Evolutionary conservation across 2,797 vertebrate species (phyloP).

Genomic region (Onychomys arenicola): DNA sequence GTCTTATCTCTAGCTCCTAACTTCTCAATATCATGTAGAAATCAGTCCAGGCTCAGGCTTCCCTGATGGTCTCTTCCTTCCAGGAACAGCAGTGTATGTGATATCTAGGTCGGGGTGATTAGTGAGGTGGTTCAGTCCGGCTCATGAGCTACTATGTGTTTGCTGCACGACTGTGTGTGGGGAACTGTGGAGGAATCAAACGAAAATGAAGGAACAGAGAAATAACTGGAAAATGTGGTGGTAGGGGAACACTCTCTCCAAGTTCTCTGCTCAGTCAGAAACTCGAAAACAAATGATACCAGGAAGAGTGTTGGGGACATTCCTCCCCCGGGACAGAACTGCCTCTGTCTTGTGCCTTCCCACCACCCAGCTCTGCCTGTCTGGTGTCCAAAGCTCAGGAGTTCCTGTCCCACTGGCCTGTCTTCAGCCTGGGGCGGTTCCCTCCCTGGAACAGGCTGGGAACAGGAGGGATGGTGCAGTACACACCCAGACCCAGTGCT

Average conservation of each 20-base stretch:
- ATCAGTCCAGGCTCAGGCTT: neutral
- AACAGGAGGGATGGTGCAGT: neutral
- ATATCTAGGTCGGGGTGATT: neutral
- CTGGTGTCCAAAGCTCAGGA: neutral
- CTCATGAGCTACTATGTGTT: fast-evolving
- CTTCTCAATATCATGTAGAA: neutral
- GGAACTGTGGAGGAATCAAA: neutral
- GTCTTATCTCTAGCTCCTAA: neutral
- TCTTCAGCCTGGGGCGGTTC: neutral
- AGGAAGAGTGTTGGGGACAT: neutral
- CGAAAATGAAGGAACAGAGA: neutral
- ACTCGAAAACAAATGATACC: neutral
- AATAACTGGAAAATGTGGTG: neutral
- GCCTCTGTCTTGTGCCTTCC: neutral
- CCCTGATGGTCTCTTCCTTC: neutral
- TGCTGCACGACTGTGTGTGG: neutral
- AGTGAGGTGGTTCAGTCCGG: no score
- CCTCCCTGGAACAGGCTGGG: neutral
- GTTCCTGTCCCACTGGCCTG: neutral
- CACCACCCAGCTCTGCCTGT: neutral
- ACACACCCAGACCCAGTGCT: slow-evolving; percentile 74
- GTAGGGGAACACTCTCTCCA: neutral
- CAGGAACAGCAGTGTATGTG: no score
- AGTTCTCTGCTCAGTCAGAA: neutral
- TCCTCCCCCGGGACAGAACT: neutral